Conservation (phyloP, 2,797 vertebrate genomes). For the Amblyopsis hoosieri region DNA sequence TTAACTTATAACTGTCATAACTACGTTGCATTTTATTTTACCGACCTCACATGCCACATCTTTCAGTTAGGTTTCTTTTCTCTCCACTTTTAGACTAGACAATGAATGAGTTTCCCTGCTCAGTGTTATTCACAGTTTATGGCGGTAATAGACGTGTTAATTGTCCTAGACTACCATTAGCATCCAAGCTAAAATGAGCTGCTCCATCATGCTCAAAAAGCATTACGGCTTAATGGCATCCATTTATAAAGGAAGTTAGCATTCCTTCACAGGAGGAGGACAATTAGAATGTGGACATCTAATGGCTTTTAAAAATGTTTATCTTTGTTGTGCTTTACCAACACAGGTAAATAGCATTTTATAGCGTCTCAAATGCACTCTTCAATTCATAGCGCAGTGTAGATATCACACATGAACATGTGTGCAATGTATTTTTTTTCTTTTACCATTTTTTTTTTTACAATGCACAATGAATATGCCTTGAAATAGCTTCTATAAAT, state of each 20-base stretch:
- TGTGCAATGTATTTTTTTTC: too few relatives aligned
- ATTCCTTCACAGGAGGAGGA: constrained; percentile 44
- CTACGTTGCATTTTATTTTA: background rate
- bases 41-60: constrained; percentile 11
- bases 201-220: constrained; percentile 66
- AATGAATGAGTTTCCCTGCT: constrained; percentile 53
- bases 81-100: constrained; percentile 24
- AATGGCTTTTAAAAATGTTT: constrained; percentile 44
- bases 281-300: constrained; percentile 41
- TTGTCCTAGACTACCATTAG: constrained; percentile 65
- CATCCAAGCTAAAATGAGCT: constrained; percentile 67
- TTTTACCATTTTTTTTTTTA: background rate
- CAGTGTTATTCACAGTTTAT: constrained; percentile 69
- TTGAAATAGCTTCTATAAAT: background rate
- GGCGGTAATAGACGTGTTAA: constrained; percentile 68
- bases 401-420: too few relatives aligned
- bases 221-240: constrained; percentile 66
- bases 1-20: too few relatives aligned
- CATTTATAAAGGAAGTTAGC: constrained; percentile 61
- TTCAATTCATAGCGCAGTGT: background rate
- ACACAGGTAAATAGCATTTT: background rate
- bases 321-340: constrained; percentile 3
- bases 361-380: too few relatives aligned
- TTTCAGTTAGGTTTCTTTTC: constrained; percentile 35
- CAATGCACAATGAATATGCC: background rate